Evolutionary conservation across 1,140 invertebrate species (phyloP).

Genomic region (Adoxophyes honmai): DNA sequence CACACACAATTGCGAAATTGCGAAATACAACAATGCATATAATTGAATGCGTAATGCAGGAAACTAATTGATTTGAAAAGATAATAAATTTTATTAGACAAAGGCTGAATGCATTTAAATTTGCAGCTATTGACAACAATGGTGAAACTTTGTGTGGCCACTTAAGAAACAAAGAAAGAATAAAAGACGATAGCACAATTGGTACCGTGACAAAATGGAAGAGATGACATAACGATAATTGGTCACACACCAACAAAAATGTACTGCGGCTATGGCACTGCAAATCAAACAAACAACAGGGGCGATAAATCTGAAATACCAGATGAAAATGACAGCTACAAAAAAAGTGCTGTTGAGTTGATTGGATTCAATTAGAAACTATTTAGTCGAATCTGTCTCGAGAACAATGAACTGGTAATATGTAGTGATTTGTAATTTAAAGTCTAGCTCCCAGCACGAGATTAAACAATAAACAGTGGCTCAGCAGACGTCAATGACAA

Average conservation of each 20-base stretch:
- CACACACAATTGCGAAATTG: not conserved
- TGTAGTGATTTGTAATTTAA: conserved; percentile 4
- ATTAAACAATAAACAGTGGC: conserved; percentile 1
- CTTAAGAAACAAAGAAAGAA: too few species aligned
- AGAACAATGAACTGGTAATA: not conserved
- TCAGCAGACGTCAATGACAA: not conserved
- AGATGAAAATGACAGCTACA: too few species aligned
- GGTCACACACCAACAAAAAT: too few species aligned
- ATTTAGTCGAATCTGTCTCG: not conserved
- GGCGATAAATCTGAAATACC: too few species aligned
- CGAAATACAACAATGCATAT: not conserved
- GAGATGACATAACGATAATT: not conserved
- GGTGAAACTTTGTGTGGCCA: conserved; percentile 1
- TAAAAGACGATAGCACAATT: too few species aligned
- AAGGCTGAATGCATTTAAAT: not conserved
- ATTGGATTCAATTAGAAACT: not conserved
- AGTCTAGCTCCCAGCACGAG: not conserved
- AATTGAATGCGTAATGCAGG: conserved; percentile 2
- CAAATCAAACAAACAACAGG: too few species aligned
- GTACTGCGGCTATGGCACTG: too few species aligned
- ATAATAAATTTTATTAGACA: conserved; percentile 12
- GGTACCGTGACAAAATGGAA: not conserved
- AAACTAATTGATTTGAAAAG: conserved; percentile 14
- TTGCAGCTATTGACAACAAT: not conserved
- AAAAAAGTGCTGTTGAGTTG: not conserved